Base-by-base conservation (phyloP, 2,797 vertebrate species). In the Okamejei kenojei region DNA sequence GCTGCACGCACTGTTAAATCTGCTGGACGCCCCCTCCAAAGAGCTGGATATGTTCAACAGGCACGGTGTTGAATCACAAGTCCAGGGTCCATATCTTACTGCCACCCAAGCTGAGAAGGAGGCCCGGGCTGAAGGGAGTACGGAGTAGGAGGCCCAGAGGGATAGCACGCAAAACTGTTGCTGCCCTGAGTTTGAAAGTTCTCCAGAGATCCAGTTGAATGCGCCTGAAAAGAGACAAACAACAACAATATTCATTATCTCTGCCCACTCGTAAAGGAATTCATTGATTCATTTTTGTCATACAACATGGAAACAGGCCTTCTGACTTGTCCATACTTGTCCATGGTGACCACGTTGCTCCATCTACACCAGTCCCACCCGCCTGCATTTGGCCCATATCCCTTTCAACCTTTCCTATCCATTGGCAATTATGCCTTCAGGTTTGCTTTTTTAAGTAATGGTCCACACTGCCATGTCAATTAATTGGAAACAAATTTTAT, bases 71-170 rank as follows among this genome's bases (percentile, higher is more conserved):
- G 29, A 7, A 73, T 74, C 11, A 29, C 32, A 74, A 92, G 38
- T 23, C 29, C 45, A 54, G 5, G 2, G 29, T 74, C 45, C 71
- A n/a, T 74, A 88, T 86, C 94, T 96, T 95, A 99, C 95, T 99
- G 99, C 98, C 99, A 99, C 92, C 98, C 98, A 94, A 98, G 96
- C 95, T 98, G 97, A 0, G 98, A 98, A 94, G 97, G 97, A 93
- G 99, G 96, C 94, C 98, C 97, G 7, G 98, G 97, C 32, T 99
- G 99, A 93, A 99, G 96, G 79, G 98, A 95, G 95, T 99, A 99
- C 8, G 98, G 97, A 63, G 98, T 97, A 94, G 98, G 98, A 86
- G 98, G 96, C 2, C 97, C 96, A 32, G 98, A 95, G 1, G 98
- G 95, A 91, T 98, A 99, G 95, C 96, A 97, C 94, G 97, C 95